Conservation (phyloP, 2,888 invertebrate species). For the Coleophora deauratella region DNA sequence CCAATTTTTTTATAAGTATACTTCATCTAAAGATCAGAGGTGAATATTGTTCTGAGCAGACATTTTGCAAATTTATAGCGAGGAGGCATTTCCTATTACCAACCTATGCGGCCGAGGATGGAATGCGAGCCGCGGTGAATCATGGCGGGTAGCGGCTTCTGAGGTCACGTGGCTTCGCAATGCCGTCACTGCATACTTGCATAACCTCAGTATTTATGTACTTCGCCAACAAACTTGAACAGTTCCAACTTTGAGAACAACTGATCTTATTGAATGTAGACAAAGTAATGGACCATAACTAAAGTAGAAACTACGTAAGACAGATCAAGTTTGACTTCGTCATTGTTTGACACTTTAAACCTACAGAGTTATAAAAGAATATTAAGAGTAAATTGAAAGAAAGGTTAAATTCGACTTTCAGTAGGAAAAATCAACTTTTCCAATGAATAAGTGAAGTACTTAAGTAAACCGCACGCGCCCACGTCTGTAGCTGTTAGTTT, state of each 20-base stretch:
- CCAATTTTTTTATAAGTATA: no score
- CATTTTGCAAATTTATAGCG: constrained; percentile 44
- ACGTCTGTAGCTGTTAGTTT: constrained; percentile 22
- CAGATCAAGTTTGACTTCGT: no score
- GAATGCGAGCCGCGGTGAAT: constrained; percentile 59
- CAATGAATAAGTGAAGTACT: constrained; percentile 27
- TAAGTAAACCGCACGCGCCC: constrained; percentile 16
- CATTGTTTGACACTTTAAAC: no score
- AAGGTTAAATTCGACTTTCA: constrained; percentile 1
- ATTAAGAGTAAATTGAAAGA: no score
- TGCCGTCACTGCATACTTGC: constrained; percentile 47
- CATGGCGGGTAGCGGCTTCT: constrained; percentile 35
- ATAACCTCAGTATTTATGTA: neutral
- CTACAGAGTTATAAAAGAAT: no score
- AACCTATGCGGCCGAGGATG: constrained; percentile 44
- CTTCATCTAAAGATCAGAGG: constrained; percentile 16
- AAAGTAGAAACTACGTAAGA: no score
- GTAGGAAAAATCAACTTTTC: constrained; percentile 17
- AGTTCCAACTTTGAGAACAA: no score
- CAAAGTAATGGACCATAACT: no score
- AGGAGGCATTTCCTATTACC: constrained; percentile 59
- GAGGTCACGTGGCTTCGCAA: constrained; percentile 47
- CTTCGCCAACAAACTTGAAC: neutral
- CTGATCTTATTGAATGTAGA: no score
- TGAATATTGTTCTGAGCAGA: constrained; percentile 25